A percentile compares a stretch with the other conserved stretches of the same genome.
Conservation (phyloP, 2,113 vertebrate genomes). For the Lepus timidus region DNA sequence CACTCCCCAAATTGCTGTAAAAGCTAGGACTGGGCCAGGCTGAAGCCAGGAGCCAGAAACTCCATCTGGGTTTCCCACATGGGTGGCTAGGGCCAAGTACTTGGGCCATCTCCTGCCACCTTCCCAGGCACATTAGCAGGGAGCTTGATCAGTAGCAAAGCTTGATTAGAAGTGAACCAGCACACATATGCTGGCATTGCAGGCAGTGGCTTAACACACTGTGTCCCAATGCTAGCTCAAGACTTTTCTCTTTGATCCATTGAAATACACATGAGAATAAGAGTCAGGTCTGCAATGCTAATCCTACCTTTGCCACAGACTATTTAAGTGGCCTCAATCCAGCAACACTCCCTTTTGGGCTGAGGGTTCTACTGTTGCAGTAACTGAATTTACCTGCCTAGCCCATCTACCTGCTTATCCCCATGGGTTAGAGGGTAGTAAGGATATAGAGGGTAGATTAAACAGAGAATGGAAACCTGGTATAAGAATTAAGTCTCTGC, state of each 20-base stretch:
- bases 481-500: constrained; percentile 18
- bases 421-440: neutral
- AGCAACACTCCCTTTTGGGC: neutral
- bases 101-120: too few species aligned
- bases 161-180: too few species aligned
- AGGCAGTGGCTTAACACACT: too few species aligned
- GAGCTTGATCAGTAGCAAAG: too few species aligned
- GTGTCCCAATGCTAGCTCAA: too few species aligned
- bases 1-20: too few species aligned
- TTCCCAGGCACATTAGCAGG: too few species aligned
- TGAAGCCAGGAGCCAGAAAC: too few species aligned
- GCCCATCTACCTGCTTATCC: neutral
- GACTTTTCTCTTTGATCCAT: neutral
- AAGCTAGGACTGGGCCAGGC: too few species aligned
- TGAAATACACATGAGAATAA: neutral
- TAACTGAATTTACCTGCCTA: neutral
- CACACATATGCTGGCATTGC: too few species aligned
- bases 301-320: neutral
- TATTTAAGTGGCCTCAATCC: neutral
- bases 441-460: neutral
- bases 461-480: neutral
- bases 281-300: neutral
- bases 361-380: neutral
- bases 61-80: too few species aligned
- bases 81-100: too few species aligned